phyloP scores from a whole-genome alignment of 2,113 vertebrate genomes.

The Pandion haliaetus region DNA sequence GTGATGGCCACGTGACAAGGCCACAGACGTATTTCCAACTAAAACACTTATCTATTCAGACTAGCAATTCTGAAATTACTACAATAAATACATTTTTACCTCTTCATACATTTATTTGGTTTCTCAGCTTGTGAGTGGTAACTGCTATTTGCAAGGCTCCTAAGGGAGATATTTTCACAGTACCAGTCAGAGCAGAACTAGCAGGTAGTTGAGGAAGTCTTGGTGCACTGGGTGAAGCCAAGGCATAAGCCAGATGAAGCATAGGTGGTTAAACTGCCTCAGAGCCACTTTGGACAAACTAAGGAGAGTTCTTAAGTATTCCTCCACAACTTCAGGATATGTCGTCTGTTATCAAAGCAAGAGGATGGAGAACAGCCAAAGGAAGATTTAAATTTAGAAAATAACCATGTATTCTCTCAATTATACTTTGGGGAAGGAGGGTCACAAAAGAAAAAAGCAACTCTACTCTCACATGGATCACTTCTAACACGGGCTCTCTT shows the following conservation, averaged over 20 bases:
- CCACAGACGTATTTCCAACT: neutral
- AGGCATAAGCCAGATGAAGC: neutral
- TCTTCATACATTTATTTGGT: slow-evolving; percentile 34
- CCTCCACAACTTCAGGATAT: neutral
- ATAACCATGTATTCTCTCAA: neutral
- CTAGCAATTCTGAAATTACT: neutral
- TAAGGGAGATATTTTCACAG: neutral
- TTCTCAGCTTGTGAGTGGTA: neutral
- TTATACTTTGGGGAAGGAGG: neutral
- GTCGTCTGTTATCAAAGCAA: neutral
- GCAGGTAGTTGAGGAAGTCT: neutral
- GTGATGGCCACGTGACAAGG: neutral
- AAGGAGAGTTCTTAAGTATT: neutral
- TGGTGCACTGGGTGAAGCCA: neutral
- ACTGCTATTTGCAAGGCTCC: neutral
- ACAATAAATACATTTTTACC: neutral
- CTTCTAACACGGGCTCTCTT: neutral
- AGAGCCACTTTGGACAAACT: neutral
- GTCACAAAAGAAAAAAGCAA: neutral
- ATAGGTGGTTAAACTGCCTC: neutral
- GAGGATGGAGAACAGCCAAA: neutral
- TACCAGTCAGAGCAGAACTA: neutral
- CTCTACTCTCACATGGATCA: neutral
- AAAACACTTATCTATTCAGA: neutral
- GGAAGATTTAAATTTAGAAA: neutral